Evolutionary conservation across 2,797 vertebrate species (phyloP).

Genomic region (Diceros bicornis): DNA sequence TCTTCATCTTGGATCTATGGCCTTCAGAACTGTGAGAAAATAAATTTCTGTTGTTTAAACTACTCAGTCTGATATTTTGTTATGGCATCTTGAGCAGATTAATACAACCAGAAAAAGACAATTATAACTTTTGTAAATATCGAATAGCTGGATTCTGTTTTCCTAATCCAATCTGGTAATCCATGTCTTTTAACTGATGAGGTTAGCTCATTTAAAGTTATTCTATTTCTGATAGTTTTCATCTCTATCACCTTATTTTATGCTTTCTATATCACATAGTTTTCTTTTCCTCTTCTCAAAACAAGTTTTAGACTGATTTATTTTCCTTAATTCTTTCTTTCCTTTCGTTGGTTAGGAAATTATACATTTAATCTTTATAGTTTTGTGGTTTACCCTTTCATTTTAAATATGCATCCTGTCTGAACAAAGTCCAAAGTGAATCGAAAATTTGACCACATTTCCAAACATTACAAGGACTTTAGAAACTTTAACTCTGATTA

Average conservation of each 20-base stretch:
- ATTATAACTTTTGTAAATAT: neutral
- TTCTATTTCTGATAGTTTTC: neutral
- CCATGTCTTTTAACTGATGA: neutral
- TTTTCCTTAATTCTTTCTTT: conserved; percentile 51
- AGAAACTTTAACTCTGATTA: conserved; percentile 25
- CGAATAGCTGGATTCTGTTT: neutral
- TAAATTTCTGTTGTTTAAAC: neutral
- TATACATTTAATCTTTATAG: neutral
- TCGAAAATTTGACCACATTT: conserved; percentile 9
- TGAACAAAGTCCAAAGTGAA: conserved; percentile 45
- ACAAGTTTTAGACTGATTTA: neutral
- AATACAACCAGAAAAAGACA: neutral
- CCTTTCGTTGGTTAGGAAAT: conserved; percentile 38
- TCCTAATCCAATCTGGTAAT: neutral
- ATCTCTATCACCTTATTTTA: conserved; percentile 38
- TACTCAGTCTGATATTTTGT: neutral
- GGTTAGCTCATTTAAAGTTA: neutral
- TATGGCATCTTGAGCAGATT: neutral
- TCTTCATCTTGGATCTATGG: neutral
- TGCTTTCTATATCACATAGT: neutral
- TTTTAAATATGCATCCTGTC: neutral
- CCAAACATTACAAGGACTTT: neutral
- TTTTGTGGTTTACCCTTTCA: conserved; percentile 24
- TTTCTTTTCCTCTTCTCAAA: neutral
- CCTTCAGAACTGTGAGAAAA: neutral